Base-by-base conservation (phyloP, 2,888 invertebrate genomes). In the Seira sanloemensis region DNA sequence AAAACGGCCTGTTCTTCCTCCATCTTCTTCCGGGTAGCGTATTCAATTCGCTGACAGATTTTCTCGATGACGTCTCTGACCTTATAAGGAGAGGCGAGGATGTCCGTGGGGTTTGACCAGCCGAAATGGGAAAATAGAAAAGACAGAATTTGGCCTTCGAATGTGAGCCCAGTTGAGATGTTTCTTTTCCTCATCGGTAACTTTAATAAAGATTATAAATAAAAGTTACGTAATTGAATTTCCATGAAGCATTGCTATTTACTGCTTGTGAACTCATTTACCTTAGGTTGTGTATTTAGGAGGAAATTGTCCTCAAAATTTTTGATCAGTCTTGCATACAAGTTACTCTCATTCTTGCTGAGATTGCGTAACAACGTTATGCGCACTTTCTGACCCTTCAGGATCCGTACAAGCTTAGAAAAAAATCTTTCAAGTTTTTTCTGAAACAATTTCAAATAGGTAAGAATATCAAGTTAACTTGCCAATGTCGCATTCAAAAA, bases 361-460 rank as follows among this genome's bases (percentile, higher is more conserved):
- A 88, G 71, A 26, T 86, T 85, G 12, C 85, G 74, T 16, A 84
- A 67, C n/a, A 87, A 18, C 54, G 81, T 84, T 1, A 88, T 27
- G 0, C 88, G 85, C 18, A 88, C 79, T 67, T 85, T 80, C 69
- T 88, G 87, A 5, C 72, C 27, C 16, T 76, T 76, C 12, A 88
- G 68, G 0, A 74, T 62, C 2, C 73, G 71, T 0, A 78, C 71
- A 16, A 86, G 23, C 18, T 81, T 58, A 1, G 76, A 54, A 21
- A 81, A 84, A 65, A 86, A 86, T 12, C 78, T 75, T 21, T 84
- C 69, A 1, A 86, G 65, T 25, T 85, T 83, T 80, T 81, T 85
- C 88, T 88, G 65, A 19, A 24, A 27, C 54, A 77, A 71, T 54
- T 21, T 23, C n/a, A 19, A 7, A n/a, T n/a, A n/a, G n/a, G n/a